These are phyloP conservation scores for Perizoma affinitatum DNA, from an alignment of 2,888 invertebrate genomes.

Conservation along the genomic window DNA sequence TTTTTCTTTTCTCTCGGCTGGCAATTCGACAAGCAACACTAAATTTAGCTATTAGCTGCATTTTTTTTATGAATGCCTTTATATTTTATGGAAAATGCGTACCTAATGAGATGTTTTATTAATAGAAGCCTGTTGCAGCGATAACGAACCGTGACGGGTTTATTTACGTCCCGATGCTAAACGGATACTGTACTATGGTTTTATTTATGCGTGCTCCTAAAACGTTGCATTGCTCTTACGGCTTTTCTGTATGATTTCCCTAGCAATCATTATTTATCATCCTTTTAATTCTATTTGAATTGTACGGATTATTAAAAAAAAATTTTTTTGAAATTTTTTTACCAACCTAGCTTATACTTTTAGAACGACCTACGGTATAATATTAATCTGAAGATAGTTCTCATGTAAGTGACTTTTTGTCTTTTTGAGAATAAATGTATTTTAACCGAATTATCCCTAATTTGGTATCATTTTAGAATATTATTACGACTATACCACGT, in stretches of 20 bases:
- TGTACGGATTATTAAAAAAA: too few species aligned
- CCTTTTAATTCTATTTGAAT: slow-evolving; percentile 1
- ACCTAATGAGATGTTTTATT: slow-evolving; percentile 24
- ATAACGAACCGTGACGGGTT: slow-evolving; percentile 24
- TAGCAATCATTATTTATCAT: not conserved
- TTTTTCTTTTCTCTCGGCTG: slow-evolving; percentile 64
- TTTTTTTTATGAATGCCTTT: slow-evolving; percentile 24
- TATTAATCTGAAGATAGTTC: too few species aligned
- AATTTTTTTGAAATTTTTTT: too few species aligned
- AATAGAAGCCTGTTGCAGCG: slow-evolving; percentile 11
- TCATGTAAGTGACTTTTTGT: too few species aligned
- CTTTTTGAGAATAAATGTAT: too few species aligned
- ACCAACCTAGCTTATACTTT: too few species aligned
- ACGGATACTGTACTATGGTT: slow-evolving; percentile 18
- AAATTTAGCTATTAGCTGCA: slow-evolving; percentile 40
- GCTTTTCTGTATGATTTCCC: not conserved
- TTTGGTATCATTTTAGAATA: too few species aligned
- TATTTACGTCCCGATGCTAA: slow-evolving; percentile 20
- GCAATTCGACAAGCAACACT: slow-evolving; percentile 60
- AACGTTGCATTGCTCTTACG: slow-evolving; percentile 1
- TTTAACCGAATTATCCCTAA: too few species aligned
- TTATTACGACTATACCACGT: too few species aligned
- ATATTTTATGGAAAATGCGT: slow-evolving; percentile 30
- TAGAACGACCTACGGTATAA: too few species aligned
- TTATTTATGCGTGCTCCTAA: slow-evolving; percentile 12